These are phyloP conservation scores for Stegana nigrithorax DNA, from an alignment of 2,888 invertebrate species.

Conservation along the genomic window DNA sequence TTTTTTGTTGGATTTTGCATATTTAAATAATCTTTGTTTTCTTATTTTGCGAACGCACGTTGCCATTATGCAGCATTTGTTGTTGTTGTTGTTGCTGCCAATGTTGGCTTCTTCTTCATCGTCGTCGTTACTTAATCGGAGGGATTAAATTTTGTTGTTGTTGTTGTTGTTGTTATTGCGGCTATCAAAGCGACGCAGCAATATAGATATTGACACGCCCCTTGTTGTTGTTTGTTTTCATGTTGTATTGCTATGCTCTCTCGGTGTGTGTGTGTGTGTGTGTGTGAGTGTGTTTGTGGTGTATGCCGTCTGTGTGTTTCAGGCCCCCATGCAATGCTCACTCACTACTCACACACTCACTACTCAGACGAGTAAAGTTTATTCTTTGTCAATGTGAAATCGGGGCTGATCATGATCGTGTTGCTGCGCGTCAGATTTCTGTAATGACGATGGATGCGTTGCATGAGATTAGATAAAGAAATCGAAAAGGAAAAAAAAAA, in stretches of 20 bases:
- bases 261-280: not conserved
- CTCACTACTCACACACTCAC: too few relatives aligned
- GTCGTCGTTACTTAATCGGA: slow-evolving; percentile 51
- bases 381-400: slow-evolving; percentile 90
- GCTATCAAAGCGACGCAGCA: slow-evolving; percentile 36
- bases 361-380: slow-evolving; percentile 80
- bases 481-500: slow-evolving; percentile 17
- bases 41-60: not conserved
- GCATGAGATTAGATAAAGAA: too few relatives aligned
- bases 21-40: not conserved
- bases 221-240: slow-evolving; percentile 11
- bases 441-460: too few relatives aligned
- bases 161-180: slow-evolving; percentile 37
- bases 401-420: slow-evolving; percentile 89
- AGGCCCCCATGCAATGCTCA: too few relatives aligned
- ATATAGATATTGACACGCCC: slow-evolving; percentile 41
- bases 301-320: too few relatives aligned
- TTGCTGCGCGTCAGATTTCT: slow-evolving; percentile 88
- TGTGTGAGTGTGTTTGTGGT: slow-evolving; percentile 9
- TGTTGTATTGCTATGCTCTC: not conserved
- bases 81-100: slow-evolving; percentile 22
- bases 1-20: slow-evolving; percentile 16
- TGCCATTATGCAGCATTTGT: not conserved
- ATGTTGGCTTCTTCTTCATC: slow-evolving; percentile 33
- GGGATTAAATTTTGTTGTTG: slow-evolving; percentile 50